Conservation (phyloP, 2,888 invertebrate genomes). For the Zhengitettix transpicula region DNA sequence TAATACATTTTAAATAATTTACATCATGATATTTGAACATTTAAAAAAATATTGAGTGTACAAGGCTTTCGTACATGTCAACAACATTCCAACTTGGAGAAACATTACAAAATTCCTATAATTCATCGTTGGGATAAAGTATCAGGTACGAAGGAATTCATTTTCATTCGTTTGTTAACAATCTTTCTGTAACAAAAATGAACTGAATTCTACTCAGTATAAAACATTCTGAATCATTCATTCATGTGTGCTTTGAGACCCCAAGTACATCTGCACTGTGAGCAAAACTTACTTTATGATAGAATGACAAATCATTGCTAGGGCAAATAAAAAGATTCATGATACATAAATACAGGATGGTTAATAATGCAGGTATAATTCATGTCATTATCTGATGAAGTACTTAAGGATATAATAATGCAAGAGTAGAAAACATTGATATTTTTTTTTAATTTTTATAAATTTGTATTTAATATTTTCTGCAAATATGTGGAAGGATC, state of each 20-base stretch:
- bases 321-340: too few relatives aligned
- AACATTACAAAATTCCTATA: constrained; percentile 7
- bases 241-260: constrained; percentile 4
- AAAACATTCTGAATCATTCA: constrained; percentile 5
- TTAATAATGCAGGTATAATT: constrained; percentile 5
- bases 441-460: constrained; percentile 5
- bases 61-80: constrained; percentile 1
- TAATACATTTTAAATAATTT: neutral
- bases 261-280: neutral
- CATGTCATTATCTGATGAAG: constrained; percentile 4
- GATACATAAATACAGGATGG: neutral
- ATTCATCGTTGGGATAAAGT: constrained; percentile 10
- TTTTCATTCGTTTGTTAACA: constrained; percentile 4
- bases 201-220: constrained; percentile 1
- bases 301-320: neutral
- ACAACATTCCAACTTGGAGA: constrained; percentile 5
- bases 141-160: constrained; percentile 13
- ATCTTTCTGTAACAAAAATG: constrained; percentile 5
- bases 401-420: constrained; percentile 7
- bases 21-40: neutral
- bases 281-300: neutral
- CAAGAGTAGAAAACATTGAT: constrained; percentile 13
- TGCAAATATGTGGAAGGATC: constrained; percentile 12
- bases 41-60: neutral
- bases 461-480: constrained; percentile 4